Base-by-base conservation (phyloP, 2,113 vertebrate genomes). In the Daphoenositta chrysoptera region DNA sequence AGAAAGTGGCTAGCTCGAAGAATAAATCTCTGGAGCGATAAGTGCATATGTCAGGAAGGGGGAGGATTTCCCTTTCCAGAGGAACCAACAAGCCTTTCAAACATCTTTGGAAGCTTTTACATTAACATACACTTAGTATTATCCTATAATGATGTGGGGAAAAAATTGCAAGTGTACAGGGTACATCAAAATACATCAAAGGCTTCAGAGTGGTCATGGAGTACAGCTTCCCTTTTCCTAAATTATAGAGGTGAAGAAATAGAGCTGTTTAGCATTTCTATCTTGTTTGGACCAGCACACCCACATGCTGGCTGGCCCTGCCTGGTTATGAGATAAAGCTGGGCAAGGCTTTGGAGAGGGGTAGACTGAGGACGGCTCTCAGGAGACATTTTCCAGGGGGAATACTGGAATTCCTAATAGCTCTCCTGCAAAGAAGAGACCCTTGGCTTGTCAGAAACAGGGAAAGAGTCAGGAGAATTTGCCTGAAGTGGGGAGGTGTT, bases 51-150 rank as follows among this genome's bases (percentile, higher is more conserved):
- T 71, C 79, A 92, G 93, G 80, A 22, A 90, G 54, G 30, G 85
- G 71, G 64, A 96, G 83, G 86, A 81, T 87, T 95, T 94, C 83
- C 93, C 69, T 78, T 77, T 44, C n/a, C 20, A 3, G 64, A 78
- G 44, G 86, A 58, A 95, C 87, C 94, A 93, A 85, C 81, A 83
- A 85, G 58, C 40, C 63, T 96, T 85, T 95, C 84, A 87, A 37
- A 68, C 20, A 48, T 79, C 61, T 85, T 60, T 76, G 87, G 78
- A 77, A 93, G 69, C 45, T 76, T 61, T 90, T 56, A 57, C 0
- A 9, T 85, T 79, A 95, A 80, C 47, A 47, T 15, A 47, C 16
- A 31, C 45, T 72, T 53, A 72, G 37, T 9, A 53, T 65, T 91
- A 61, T 20, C 51, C 65, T 82, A 12, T 58, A 51, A 81, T 39